A percentile compares a stretch with the other conserved stretches of the same genome.
phyloP scores from a whole-genome alignment of 1,140 invertebrate genomes.

The Tribolium madens region DNA sequence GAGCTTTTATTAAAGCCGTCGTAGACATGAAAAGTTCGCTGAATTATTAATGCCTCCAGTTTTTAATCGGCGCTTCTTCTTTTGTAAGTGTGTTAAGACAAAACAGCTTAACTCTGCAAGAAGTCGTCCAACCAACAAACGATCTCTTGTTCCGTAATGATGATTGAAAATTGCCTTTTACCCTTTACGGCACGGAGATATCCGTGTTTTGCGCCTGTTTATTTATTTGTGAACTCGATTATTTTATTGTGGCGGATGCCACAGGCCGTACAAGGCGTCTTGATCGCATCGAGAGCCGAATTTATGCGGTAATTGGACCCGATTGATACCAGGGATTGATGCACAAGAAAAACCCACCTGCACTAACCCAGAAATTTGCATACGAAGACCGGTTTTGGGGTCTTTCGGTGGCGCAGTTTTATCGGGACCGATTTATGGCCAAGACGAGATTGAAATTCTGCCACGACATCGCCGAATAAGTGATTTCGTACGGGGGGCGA shows the following conservation, averaged over 20 bases:
- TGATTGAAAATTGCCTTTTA: slow-evolving; percentile 31
- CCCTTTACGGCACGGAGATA: slow-evolving; percentile 12
- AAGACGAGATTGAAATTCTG: background rate
- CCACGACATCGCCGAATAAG: background rate
- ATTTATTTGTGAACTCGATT: background rate
- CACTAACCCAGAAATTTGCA: slow-evolving; percentile 32
- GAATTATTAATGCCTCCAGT: slow-evolving; percentile 42
- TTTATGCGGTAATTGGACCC: slow-evolving; percentile 17
- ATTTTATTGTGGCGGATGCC: background rate
- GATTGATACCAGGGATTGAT: slow-evolving; percentile 23
- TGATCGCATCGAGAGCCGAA: background rate
- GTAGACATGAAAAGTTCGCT: slow-evolving; percentile 28
- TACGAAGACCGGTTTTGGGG: slow-evolving; percentile 1
- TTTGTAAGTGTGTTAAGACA: slow-evolving; percentile 40
- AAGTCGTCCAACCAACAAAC: slow-evolving; percentile 25
- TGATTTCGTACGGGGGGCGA: background rate
- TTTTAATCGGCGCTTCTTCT: slow-evolving; percentile 29
- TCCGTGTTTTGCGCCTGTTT: slow-evolving; percentile 7
- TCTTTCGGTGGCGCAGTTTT: background rate
- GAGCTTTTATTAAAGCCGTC: slow-evolving; percentile 29
- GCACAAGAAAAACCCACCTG: background rate
- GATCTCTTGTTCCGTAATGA: slow-evolving; percentile 19
- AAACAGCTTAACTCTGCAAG: slow-evolving; percentile 19
- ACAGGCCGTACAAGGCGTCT: slow-evolving; percentile 10
- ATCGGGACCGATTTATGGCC: background rate